Evolutionary conservation across 2,113 vertebrate genomes (phyloP), one percentile per base, ranked within the genome.

Genomic region (Callionymus lyra): DNA sequence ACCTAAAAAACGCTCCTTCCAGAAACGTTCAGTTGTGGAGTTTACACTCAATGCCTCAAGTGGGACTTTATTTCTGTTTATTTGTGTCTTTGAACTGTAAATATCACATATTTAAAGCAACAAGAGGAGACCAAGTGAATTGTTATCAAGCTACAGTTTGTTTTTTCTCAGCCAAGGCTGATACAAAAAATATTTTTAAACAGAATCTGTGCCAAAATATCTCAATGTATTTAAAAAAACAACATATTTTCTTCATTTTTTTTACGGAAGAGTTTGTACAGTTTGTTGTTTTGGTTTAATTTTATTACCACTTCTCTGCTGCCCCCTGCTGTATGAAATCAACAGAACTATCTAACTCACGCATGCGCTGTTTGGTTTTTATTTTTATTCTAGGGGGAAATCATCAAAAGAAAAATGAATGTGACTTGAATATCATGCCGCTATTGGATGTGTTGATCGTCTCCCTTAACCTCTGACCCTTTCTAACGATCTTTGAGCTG

Each of bases 221-320:
- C 83, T 91, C 91, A 70, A 72, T 70, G 66, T 72, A 72, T 49
- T 41, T 74, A 57, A 65, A 61, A 59, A 59, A 50, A 63, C 50
- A 68, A 70, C 62, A 60, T 56, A 59, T 50, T 59, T 74, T 65
- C 72, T 74, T 85, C 91, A 89, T 87, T 90, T 94, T 92, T 96
- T 94, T 97, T 94, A 89, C 92, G 93, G 87, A 89, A 90, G 87
- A 94, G 87, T 94, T 94, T 90, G 89, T 94, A 93, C 90, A 64
- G 81, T 89, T 86, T 86, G 74, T 82, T 81, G 84, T 85, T 86
- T 85, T 88, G 80, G 87, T 64, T 85, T 86, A 82, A 84, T 86
- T 84, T 83, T 77, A 65, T 79, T 76, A 72, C 72, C 85, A 81
- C 75, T 68, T 52, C 74, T 70, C 51, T 59, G 55, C 72, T 68